phyloP scores from a whole-genome alignment of 2,888 invertebrate species.

The Drosophila subquinaria region DNA sequence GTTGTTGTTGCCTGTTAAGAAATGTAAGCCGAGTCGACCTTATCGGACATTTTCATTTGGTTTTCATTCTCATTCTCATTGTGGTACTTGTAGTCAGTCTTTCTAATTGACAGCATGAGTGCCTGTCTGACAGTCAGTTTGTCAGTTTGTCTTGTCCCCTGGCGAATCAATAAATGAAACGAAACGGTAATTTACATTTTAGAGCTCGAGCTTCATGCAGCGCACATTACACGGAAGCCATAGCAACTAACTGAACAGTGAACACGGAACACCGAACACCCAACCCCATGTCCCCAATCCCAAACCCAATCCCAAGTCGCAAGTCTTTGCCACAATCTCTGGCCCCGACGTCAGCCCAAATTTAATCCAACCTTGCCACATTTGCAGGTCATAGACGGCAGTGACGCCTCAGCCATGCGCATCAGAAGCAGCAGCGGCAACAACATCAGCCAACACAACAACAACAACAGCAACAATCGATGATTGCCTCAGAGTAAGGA shows the following conservation, averaged over 20 bases:
- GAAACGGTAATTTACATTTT: constrained; percentile 63
- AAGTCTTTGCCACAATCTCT: background rate
- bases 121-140: constrained; percentile 23
- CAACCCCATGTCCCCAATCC: background rate
- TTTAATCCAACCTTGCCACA: constrained; percentile 63
- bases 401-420: constrained; percentile 55
- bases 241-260: constrained; percentile 37
- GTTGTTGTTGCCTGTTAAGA: constrained; percentile 19
- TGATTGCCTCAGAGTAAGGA: constrained; percentile 56
- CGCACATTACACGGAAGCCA: constrained; percentile 50
- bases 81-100: constrained; percentile 19
- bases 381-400: constrained; percentile 74
- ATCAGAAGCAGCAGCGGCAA: constrained; percentile 54
- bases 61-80: constrained; percentile 14
- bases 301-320: no score
- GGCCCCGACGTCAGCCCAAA: constrained; percentile 3
- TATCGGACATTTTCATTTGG: constrained; percentile 53
- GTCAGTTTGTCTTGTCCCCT: background rate
- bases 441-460: constrained; percentile 46
- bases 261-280: background rate
- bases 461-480: constrained; percentile 56
- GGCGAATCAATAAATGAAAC: constrained; percentile 61
- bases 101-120: constrained; percentile 61
- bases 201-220: no score
- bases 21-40: constrained; percentile 55